Evolutionary conservation across 2,888 invertebrate species (phyloP).

Genomic region (Andrena hattorfiana): DNA sequence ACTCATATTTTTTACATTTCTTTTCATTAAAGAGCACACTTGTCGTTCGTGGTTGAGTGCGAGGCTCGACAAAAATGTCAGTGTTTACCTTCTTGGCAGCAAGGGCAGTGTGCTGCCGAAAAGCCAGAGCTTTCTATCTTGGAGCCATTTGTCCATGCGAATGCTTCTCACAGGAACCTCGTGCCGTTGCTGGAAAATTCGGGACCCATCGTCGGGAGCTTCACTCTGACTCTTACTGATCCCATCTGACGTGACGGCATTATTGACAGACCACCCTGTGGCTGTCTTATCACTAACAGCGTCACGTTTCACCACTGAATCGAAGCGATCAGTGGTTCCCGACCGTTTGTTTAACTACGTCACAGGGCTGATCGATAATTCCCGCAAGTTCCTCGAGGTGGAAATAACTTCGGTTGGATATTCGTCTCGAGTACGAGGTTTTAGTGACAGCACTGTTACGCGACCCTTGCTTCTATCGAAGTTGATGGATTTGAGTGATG

Average conservation of each 20-base stretch:
- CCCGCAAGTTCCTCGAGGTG: slow-evolving; percentile 3
- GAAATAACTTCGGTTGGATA: slow-evolving; percentile 5
- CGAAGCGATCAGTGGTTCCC: slow-evolving; percentile 43
- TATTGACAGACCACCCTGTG: slow-evolving; percentile 42
- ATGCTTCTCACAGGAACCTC: slow-evolving; percentile 64
- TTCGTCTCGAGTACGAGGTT: not conserved
- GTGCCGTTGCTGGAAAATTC: slow-evolving; percentile 20
- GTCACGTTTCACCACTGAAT: slow-evolving; percentile 45
- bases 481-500: not conserved
- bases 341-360: slow-evolving; percentile 56
- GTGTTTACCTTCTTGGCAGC: slow-evolving; percentile 91
- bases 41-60: not conserved
- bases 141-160: slow-evolving; percentile 97
- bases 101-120: slow-evolving; percentile 95
- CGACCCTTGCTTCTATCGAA: not conserved
- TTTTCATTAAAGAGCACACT: not conserved
- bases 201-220: slow-evolving; percentile 38
- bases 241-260: slow-evolving; percentile 52
- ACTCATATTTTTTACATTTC: not conserved
- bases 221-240: slow-evolving; percentile 24
- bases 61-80: not conserved
- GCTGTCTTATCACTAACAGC: slow-evolving; percentile 23
- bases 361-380: slow-evolving; percentile 51
- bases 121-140: slow-evolving; percentile 95
- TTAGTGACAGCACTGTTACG: not conserved